phyloP scores from a whole-genome alignment of 2,888 invertebrate species.

The Tiliacea aurago region DNA sequence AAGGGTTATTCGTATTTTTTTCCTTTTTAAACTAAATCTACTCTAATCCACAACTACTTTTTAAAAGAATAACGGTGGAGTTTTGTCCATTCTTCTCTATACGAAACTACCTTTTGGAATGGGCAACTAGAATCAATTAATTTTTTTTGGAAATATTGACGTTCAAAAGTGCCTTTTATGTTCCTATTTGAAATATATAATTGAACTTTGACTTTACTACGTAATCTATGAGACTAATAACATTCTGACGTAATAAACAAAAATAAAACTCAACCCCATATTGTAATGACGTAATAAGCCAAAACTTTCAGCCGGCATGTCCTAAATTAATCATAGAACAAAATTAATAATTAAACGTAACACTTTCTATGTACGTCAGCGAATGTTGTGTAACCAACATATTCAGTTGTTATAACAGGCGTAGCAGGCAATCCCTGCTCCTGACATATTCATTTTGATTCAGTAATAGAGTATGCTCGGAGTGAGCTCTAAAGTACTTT shows the following conservation, averaged over 20 bases:
- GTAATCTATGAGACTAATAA: not conserved
- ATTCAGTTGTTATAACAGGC: slow-evolving; percentile 55
- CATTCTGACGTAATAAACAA: not conserved
- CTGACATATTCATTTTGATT: slow-evolving; percentile 73
- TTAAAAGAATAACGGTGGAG: too few species aligned
- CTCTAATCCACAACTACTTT: too few species aligned
- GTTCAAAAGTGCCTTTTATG: too few species aligned
- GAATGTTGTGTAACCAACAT: slow-evolving; percentile 53
- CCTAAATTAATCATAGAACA: slow-evolving; percentile 52
- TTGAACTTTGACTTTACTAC: not conserved
- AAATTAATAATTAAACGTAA: slow-evolving; percentile 19
- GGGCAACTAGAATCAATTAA: too few species aligned
- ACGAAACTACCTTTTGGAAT: too few species aligned
- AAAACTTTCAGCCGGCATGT: slow-evolving; percentile 27
- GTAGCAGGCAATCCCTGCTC: slow-evolving; percentile 53
- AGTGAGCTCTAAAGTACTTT: slow-evolving; percentile 21
- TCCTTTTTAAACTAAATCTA: too few species aligned
- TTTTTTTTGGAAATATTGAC: too few species aligned
- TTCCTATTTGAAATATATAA: too few species aligned
- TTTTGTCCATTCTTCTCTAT: too few species aligned
- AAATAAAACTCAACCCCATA: slow-evolving; percentile 6
- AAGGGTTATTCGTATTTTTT: not conserved
- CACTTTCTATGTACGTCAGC: slow-evolving; percentile 47
- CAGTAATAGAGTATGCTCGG: slow-evolving; percentile 50
- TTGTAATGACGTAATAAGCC: slow-evolving; percentile 18